A percentile compares a stretch with the other conserved stretches of the same genome.
These are phyloP conservation scores for Hemitrygon akajei DNA, from an alignment of 2,797 vertebrate species.

Conservation along the genomic window DNA sequence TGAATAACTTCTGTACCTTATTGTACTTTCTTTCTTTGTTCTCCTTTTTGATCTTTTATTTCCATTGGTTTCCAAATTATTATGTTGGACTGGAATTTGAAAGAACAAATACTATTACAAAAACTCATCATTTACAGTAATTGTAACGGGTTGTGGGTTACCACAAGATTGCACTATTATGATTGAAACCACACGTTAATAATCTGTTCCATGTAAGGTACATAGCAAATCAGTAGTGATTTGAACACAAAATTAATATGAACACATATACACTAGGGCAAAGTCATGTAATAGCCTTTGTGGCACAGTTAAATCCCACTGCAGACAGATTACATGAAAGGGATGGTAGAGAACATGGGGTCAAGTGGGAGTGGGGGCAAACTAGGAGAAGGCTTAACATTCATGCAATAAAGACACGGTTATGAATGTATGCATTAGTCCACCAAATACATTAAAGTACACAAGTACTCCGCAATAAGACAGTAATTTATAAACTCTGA, in stretches of 20 bases:
- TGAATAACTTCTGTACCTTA: background rate
- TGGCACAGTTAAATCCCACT: background rate
- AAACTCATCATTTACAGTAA: conserved; percentile 21
- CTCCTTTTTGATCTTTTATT: background rate
- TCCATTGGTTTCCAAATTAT: background rate
- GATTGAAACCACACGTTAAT: conserved; percentile 20
- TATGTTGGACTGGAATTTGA: background rate
- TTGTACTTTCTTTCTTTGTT: background rate
- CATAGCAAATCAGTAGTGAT: background rate
- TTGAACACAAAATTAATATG: background rate
- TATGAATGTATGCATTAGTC: too few relatives aligned
- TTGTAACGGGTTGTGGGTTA: conserved; percentile 32
- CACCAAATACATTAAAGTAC: too few relatives aligned
- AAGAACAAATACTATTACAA: background rate
- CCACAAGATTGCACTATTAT: conserved; percentile 27
- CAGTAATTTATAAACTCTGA: too few relatives aligned
- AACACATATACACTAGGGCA: background rate
- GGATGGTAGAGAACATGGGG: too few relatives aligned
- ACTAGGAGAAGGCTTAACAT: too few relatives aligned
- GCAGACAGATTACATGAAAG: background rate
- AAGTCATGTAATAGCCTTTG: background rate
- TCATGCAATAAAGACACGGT: too few relatives aligned
- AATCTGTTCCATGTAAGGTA: conserved; percentile 24
- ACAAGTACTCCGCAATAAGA: too few relatives aligned
- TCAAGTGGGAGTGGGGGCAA: too few relatives aligned